Evolutionary conservation across 2,113 vertebrate genomes (phyloP).

Genomic region (Salvator merianae): DNA sequence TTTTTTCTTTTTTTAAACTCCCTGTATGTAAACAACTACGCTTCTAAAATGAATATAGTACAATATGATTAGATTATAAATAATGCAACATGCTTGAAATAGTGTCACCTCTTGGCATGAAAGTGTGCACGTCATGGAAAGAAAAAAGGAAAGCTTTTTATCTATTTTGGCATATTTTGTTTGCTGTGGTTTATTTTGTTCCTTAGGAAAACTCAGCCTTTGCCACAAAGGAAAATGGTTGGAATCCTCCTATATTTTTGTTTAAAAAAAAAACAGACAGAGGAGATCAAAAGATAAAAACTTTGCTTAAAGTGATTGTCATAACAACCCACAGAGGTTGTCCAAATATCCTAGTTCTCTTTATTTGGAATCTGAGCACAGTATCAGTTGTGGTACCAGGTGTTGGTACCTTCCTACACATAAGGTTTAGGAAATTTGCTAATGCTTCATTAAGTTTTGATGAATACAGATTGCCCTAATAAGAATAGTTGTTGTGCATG

Average conservation of each 20-base stretch:
- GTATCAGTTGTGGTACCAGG: neutral
- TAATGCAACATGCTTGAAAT: slow-evolving; percentile 71
- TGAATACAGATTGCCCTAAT: no score
- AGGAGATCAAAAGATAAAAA: neutral
- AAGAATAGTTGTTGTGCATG: no score
- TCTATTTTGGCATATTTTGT: slow-evolving; percentile 61
- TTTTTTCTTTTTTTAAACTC: neutral
- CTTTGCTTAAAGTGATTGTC: neutral
- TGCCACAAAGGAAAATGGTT: slow-evolving; percentile 2
- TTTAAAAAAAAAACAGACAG: neutral
- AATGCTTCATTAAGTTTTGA: no score
- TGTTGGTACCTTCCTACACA: no score
- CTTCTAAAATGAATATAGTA: slow-evolving; percentile 67
- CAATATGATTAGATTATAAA: slow-evolving; percentile 63
- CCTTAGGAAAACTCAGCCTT: slow-evolving; percentile 49
- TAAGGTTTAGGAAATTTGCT: no score
- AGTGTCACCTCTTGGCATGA: slow-evolving; percentile 57
- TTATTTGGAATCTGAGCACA: neutral
- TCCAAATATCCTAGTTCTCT: neutral
- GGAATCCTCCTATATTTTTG: neutral
- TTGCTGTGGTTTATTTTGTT: slow-evolving; percentile 44
- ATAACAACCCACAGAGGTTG: neutral
- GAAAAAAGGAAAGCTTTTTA: slow-evolving; percentile 59
- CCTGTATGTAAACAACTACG: neutral
- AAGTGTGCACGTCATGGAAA: slow-evolving; percentile 65